Percentiles rank a stretch among this genome's conserved stretches.
phyloP scores from a whole-genome alignment of 1,140 invertebrate species.

The Ceratoteleas bidentatus region DNA sequence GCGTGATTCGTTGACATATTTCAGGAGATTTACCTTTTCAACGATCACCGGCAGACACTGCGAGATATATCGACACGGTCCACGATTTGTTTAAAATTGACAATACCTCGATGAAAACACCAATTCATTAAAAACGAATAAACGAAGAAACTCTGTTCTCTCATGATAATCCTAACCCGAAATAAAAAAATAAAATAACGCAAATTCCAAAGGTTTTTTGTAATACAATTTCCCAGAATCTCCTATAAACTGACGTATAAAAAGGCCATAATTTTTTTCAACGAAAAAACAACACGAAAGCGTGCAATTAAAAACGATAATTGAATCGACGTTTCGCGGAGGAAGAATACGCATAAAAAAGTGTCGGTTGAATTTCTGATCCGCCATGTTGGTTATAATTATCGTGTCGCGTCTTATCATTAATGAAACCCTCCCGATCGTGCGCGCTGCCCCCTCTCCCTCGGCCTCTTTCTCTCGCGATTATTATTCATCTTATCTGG shows the following conservation, averaged over 20 bases:
- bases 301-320: not conserved
- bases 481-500: constrained; percentile 78
- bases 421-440: constrained; percentile 53
- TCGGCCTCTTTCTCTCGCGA: constrained; percentile 43
- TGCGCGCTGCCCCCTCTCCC: constrained; percentile 19
- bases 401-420: constrained; percentile 53
- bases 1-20: constrained; percentile 69
- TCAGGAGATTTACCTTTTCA: constrained; percentile 66
- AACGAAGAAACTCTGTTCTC: too few species aligned
- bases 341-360: not conserved
- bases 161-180: too few species aligned
- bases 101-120: constrained; percentile 7
- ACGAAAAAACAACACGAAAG: not conserved
- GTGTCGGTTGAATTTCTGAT: constrained; percentile 29
- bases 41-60: constrained; percentile 44
- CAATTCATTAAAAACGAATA: too few species aligned
- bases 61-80: constrained; percentile 47
- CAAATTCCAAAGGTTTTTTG: too few species aligned
- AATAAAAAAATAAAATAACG: too few species aligned
- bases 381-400: constrained; percentile 53
- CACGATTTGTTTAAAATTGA: constrained; percentile 37
- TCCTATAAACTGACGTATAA: too few species aligned
- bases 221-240: too few species aligned
- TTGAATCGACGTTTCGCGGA: not conserved
- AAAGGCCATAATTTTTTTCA: too few species aligned